Evolutionary conservation across 2,888 invertebrate genomes (phyloP).

Genomic region (Cephus spinipes): DNA sequence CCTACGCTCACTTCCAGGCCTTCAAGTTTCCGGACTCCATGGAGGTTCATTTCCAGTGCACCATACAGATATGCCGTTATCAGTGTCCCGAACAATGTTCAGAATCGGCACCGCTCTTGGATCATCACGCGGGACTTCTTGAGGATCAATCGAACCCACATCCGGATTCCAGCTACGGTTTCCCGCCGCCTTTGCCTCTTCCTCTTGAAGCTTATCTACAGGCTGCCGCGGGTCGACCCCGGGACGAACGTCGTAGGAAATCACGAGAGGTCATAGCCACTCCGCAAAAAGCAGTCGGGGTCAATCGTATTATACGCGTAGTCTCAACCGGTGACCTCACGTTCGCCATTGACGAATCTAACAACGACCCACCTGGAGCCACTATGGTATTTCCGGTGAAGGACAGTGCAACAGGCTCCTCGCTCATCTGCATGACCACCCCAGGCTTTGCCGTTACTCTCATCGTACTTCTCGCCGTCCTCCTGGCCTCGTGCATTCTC

Average conservation of each 20-base stretch:
- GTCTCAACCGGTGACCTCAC: constrained; percentile 92
- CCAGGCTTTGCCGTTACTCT: constrained; percentile 92
- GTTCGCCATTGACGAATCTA: constrained; percentile 81
- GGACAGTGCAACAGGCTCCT: constrained; percentile 68
- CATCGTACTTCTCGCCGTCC: constrained; percentile 83
- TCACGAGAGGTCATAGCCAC: constrained; percentile 70
- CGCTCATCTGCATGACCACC: constrained; percentile 92
- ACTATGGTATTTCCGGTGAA: constrained; percentile 80
- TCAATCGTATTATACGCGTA: constrained; percentile 89
- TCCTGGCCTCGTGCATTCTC: constrained; percentile 86
- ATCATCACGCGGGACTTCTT: constrained; percentile 62
- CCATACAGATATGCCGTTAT: constrained; percentile 93
- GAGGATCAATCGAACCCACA: constrained; percentile 69
- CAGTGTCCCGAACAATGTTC: constrained; percentile 94
- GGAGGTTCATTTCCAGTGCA: constrained; percentile 97
- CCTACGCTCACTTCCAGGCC: constrained; percentile 94
- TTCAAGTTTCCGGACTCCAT: constrained; percentile 97
- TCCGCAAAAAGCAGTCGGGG: constrained; percentile 86
- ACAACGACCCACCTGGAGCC: constrained; percentile 69
- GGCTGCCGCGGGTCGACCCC: constrained; percentile 73
- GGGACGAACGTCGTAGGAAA: constrained; percentile 80
- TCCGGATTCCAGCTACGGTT: constrained; percentile 76
- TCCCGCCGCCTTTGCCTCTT: constrained; percentile 74
- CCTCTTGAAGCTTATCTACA: constrained; percentile 76
- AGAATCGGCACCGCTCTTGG: constrained; percentile 69